phyloP scores from a whole-genome alignment of 2,113 vertebrate genomes.

The Irena cyanogastra region DNA sequence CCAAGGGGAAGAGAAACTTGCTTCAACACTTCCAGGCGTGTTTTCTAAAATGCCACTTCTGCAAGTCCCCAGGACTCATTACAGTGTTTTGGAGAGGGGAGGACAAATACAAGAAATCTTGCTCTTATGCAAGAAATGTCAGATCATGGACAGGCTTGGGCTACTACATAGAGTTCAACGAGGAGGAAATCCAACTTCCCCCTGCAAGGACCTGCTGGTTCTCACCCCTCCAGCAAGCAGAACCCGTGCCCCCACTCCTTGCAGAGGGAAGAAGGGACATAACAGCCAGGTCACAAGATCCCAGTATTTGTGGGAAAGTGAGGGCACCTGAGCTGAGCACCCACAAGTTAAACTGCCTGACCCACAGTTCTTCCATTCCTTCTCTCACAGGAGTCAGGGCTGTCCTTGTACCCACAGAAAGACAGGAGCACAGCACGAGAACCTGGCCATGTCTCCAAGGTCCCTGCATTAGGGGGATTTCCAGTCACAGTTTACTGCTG shows the following conservation, averaged over 20 bases:
- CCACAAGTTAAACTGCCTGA: background rate
- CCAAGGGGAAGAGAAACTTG: constrained; percentile 58
- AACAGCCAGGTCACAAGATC: background rate
- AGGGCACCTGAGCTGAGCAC: background rate
- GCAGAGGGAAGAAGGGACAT: background rate
- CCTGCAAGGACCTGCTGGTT: background rate
- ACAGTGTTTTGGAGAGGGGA: background rate
- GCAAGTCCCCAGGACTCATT: background rate
- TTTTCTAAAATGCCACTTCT: constrained; percentile 47
- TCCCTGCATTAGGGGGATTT: background rate
- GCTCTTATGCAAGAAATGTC: background rate
- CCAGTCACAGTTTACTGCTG: background rate
- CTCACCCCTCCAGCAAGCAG: background rate
- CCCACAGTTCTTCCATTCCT: background rate
- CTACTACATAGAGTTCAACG: background rate
- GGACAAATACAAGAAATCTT: background rate
- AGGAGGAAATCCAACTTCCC: background rate
- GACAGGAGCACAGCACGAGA: background rate
- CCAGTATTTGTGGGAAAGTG: background rate
- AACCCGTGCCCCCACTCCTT: background rate
- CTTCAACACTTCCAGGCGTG: background rate
- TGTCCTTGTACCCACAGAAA: background rate
- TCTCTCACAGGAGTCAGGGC: background rate
- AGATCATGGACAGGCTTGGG: background rate
- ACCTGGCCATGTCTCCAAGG: fast-evolving